phyloP scores from a whole-genome alignment of 2,797 vertebrate species.

The Picus viridis region DNA sequence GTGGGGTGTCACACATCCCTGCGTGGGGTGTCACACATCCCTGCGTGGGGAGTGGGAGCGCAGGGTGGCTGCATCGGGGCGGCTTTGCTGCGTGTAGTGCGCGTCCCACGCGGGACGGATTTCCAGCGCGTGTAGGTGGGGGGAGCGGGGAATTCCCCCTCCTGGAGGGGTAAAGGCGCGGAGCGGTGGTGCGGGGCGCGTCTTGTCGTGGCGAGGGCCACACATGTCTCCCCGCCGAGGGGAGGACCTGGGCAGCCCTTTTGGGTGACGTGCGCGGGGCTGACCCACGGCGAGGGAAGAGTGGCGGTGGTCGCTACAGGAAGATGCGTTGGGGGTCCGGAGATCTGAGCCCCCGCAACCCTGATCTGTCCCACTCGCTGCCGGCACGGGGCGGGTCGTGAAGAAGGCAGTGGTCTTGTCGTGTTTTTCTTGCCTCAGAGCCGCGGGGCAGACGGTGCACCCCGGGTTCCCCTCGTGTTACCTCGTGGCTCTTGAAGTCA shows the following conservation, averaged over 20 bases:
- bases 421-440: neutral
- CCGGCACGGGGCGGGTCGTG: neutral
- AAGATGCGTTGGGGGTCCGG: neutral
- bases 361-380: neutral
- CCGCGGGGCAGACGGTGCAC: neutral
- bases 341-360: neutral
- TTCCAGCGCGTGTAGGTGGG: too few relatives aligned
- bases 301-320: neutral
- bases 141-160: neutral
- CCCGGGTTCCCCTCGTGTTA: neutral
- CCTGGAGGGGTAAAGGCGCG: neutral
- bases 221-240: neutral
- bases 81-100: neutral
- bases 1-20: neutral
- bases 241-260: neutral
- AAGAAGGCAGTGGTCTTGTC: rapidly evolving
- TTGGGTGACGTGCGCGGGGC: rapidly evolving
- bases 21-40: neutral
- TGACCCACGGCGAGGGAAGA: neutral
- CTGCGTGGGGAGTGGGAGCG: neutral
- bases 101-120: neutral
- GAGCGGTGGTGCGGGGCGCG: neutral
- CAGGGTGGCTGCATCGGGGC: neutral
- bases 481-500: neutral
- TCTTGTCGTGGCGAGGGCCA: neutral